These are phyloP conservation scores for Styela plicata DNA, from an alignment of 23 tunicate genomes.

Conservation along the genomic window DNA sequence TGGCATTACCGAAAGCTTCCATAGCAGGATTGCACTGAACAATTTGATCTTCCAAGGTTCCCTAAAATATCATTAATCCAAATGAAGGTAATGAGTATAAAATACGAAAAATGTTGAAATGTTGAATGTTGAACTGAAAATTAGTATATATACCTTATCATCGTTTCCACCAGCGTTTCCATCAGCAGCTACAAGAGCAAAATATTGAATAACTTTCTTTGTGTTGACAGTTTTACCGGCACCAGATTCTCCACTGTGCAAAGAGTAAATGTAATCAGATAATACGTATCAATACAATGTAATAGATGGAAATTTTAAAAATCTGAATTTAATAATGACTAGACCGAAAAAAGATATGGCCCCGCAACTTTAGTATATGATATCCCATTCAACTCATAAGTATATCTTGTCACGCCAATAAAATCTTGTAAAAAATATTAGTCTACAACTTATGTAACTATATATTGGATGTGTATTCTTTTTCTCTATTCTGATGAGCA, in stretches of 20 bases:
- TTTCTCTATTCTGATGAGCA: too few species aligned
- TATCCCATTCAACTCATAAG: too few species aligned
- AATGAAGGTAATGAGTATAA: background rate
- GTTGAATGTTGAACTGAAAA: background rate
- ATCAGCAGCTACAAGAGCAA: conserved; percentile 95
- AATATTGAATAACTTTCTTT: conserved; percentile 94
- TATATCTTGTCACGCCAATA: too few species aligned
- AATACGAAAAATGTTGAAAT: background rate
- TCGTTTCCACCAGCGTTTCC: conserved; percentile 47
- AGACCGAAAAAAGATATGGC: too few species aligned
- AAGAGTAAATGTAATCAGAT: too few species aligned
- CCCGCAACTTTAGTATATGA: too few species aligned
- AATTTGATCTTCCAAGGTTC: conserved; percentile 94
- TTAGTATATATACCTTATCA: background rate
- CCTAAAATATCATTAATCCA: conserved; percentile 30
- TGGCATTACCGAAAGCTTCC: conserved; percentile 98
- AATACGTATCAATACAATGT: too few species aligned
- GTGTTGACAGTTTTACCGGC: conserved; percentile 99
- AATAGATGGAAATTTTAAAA: too few species aligned
- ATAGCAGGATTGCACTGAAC: conserved; percentile 94
- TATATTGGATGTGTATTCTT: too few species aligned
- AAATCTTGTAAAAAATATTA: background rate
- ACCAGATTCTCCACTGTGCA: conserved; percentile 96
- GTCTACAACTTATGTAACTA: background rate
- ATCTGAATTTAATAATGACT: too few species aligned